phyloP scores from a whole-genome alignment of 2,888 invertebrate genomes.

The Nyleta sp. region DNA sequence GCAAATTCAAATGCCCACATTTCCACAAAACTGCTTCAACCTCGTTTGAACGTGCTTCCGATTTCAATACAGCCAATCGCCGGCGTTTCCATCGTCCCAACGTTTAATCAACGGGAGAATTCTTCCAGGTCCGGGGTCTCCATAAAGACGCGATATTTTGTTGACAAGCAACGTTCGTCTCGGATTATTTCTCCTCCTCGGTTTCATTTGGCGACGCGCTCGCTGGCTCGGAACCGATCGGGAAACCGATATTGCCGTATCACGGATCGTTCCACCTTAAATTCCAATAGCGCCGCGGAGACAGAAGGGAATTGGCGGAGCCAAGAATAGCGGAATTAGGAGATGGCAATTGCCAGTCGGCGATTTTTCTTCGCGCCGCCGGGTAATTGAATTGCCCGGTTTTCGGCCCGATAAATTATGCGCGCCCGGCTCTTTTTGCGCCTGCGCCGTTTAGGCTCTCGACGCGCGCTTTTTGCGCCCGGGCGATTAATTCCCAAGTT shows the following conservation, averaged over 20 bases:
- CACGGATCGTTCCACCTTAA: slow-evolving; percentile 53
- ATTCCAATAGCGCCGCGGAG: slow-evolving; percentile 46
- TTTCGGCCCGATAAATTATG: slow-evolving; percentile 18
- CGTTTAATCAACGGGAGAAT: background rate
- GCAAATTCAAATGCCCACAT: too few species aligned
- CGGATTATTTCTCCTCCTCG: slow-evolving; percentile 32
- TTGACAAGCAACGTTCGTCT: slow-evolving; percentile 19
- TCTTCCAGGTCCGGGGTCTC: background rate
- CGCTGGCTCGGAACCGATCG: slow-evolving; percentile 28
- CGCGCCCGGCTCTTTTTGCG: background rate
- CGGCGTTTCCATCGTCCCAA: too few species aligned
- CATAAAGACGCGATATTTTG: slow-evolving; percentile 9
- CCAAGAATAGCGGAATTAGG: slow-evolving; percentile 43
- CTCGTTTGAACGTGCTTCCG: too few species aligned
- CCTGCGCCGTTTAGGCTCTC: background rate
- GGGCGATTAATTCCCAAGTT: slow-evolving; percentile 8
- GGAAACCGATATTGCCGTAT: slow-evolving; percentile 51
- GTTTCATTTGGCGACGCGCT: slow-evolving; percentile 39
- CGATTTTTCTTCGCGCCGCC: slow-evolving; percentile 50
- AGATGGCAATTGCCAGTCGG: slow-evolving; percentile 36
- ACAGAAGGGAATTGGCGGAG: slow-evolving; percentile 59
- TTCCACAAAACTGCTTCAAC: too few species aligned
- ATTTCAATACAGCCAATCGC: too few species aligned
- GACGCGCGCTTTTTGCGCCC: background rate
- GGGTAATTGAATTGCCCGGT: slow-evolving; percentile 48